phyloP scores from a whole-genome alignment of 2,113 vertebrate species.

The Rhagologus leucostigma region DNA sequence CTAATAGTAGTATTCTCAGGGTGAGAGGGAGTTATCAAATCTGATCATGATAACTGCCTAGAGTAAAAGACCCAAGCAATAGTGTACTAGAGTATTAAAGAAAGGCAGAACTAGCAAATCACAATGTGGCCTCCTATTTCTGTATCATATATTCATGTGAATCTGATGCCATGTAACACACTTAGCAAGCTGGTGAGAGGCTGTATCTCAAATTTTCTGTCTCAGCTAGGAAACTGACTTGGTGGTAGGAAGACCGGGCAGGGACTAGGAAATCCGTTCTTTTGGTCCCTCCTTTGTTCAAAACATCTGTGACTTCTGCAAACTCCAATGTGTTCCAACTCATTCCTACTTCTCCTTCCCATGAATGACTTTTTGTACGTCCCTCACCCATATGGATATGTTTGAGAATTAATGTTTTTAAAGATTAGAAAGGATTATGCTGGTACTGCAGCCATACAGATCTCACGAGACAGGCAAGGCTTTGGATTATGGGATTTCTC shows the following conservation, averaged over 20 bases:
- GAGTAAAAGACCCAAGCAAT: not conserved
- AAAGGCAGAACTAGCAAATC: not conserved
- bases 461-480: not conserved
- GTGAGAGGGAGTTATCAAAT: not conserved
- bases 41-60: not conserved
- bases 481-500: not conserved
- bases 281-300: not conserved
- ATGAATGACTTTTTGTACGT: not conserved
- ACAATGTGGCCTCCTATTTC: not conserved
- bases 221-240: not conserved
- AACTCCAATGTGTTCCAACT: not conserved
- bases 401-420: not conserved
- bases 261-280: not conserved
- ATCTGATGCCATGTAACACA: not conserved
- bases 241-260: not conserved
- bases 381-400: not conserved
- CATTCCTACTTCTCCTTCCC: not conserved
- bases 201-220: not conserved
- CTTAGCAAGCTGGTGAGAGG: not conserved
- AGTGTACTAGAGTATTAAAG: not conserved
- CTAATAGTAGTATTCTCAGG: not conserved
- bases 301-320: not conserved
- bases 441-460: not conserved
- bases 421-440: not conserved
- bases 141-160: not conserved